Conservation (phyloP, 2,113 vertebrate species). For the Ovis canadensis region DNA sequence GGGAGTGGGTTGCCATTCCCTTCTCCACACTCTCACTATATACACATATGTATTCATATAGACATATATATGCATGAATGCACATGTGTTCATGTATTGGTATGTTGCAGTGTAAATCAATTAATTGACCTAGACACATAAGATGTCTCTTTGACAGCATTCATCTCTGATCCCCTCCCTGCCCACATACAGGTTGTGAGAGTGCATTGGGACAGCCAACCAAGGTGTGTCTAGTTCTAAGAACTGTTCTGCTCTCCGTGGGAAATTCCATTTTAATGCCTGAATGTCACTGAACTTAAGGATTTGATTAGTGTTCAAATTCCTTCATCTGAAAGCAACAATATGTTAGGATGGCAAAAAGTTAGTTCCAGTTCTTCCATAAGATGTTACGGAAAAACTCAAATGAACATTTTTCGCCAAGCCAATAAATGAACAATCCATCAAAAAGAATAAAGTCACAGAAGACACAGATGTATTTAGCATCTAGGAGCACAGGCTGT, state of each 20-base stretch:
- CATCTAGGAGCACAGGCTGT: background rate
- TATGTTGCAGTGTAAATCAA: background rate
- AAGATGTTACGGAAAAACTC: background rate
- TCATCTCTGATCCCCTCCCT: background rate
- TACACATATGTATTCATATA: background rate
- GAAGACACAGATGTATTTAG: too few relatives aligned
- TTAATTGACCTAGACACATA: background rate
- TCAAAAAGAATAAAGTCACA: background rate
- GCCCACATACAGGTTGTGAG: background rate
- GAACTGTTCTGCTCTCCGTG: background rate
- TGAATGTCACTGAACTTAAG: background rate
- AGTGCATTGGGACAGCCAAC: rapidly evolving
- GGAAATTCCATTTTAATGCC: background rate
- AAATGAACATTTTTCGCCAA: rapidly evolving
- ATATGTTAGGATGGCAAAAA: background rate
- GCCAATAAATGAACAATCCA: background rate
- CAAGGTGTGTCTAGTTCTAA: background rate
- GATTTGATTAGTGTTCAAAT: background rate
- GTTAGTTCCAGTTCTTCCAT: background rate
- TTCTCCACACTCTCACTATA: background rate
- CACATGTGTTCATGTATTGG: background rate
- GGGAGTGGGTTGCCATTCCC: background rate
- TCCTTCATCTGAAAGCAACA: background rate
- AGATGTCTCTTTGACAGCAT: background rate
- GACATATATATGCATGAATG: background rate